These are phyloP conservation scores for Clostera curtula DNA, from an alignment of 2,888 invertebrate genomes.

Conservation along the genomic window DNA sequence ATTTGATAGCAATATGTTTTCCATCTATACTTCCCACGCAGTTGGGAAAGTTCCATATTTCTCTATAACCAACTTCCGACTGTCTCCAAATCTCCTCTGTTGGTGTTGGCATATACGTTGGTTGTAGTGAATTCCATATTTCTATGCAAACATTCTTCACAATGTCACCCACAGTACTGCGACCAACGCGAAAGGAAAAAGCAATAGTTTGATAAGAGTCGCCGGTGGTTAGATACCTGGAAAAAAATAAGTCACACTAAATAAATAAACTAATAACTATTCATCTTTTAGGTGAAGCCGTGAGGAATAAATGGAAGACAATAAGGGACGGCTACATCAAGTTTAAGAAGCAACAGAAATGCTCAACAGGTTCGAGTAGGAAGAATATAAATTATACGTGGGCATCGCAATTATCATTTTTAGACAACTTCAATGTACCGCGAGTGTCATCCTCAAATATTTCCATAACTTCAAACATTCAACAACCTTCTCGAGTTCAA, in stretches of 20 bases:
- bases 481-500: too few relatives aligned
- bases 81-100: constrained; percentile 7
- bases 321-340: constrained; percentile 33
- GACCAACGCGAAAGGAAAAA: constrained; percentile 7
- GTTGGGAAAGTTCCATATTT: constrained; percentile 13
- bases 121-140: constrained; percentile 10
- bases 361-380: constrained; percentile 13
- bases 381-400: constrained; percentile 25
- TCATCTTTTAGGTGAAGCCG: constrained; percentile 23
- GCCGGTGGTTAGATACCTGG: constrained; percentile 8
- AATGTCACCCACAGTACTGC: constrained; percentile 6
- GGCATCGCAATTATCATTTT: constrained; percentile 22
- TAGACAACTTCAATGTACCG: constrained; percentile 18
- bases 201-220: constrained; percentile 5
- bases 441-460: too few relatives aligned
- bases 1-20: constrained; percentile 12
- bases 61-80: constrained; percentile 7
- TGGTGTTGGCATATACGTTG: constrained; percentile 6
- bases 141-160: constrained; percentile 6
- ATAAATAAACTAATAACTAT: not conserved
- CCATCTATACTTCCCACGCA: constrained; percentile 14
- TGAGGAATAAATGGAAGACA: constrained; percentile 33
- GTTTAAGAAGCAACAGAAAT: constrained; percentile 22
- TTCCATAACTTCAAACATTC: too few relatives aligned
- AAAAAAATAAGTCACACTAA: too few relatives aligned